Base-by-base conservation (phyloP, 2,888 invertebrate genomes). In the Maniola hyperantus region DNA sequence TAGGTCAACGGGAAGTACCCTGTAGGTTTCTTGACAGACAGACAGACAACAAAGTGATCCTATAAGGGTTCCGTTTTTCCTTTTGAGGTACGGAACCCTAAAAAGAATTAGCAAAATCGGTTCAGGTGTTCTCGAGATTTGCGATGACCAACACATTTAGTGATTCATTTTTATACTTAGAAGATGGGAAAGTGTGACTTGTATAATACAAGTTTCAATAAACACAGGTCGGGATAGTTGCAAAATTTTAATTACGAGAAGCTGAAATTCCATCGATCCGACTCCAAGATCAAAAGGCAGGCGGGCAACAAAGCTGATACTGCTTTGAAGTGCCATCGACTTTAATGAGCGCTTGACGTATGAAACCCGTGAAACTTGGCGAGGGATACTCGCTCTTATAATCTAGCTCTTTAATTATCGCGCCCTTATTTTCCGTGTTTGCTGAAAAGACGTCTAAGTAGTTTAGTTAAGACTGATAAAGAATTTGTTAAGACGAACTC, bases 211-310 rank as follows among this genome's bases (percentile, higher is more conserved):
- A n/a, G n/a, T n/a, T n/a, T n/a, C n/a, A n/a, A 79, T 77, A 76
- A 79, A 77, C 74, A 75, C 74, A 76, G 72, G 61, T 57, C 11
- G 65, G 73, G 72, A 75, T 76, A 77, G 76, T 80, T 79, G 74
- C 77, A 78, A 74, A 79, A 82, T 83, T 87, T 85, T 84, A 86
- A 87, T 86, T 84, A 87, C 78, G 80, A 83, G 78, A 79, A 79
- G 80, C 73, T 81, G 74, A 82, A 84, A 82, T 82, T 77, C 78
- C 79, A 84, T 83, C 81, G 84, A 88, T 82, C 78, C 78, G 74
- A 74, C 79, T 75, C 62, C 57, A 74, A 81, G 83, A 88, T 89
- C 87, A 89, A 89, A 89, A 64, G 59, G 73, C 73, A 71, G 71
- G 77, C 74, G 77, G 64, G 58, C 80, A 76, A 82, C 83, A 87